These are phyloP conservation scores for Elephas maximus DNA, from an alignment of 2,113 vertebrate genomes.

Conservation along the genomic window DNA sequence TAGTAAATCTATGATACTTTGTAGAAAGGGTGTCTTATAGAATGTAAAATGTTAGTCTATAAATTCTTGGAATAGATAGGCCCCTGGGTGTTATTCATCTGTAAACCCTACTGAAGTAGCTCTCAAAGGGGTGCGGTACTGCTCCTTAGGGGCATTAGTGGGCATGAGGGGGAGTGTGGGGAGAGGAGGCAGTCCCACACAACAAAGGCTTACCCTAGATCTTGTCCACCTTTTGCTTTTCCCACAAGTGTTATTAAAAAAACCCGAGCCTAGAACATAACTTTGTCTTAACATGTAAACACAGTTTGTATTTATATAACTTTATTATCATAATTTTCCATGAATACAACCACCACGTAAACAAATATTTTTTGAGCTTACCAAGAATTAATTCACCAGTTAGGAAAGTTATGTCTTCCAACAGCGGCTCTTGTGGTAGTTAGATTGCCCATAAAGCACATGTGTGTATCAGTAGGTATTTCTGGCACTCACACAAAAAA, in stretches of 20 bases:
- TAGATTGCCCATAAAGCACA: background rate
- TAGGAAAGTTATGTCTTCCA: background rate
- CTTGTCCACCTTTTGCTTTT: background rate
- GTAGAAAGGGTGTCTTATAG: background rate
- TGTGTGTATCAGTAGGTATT: background rate
- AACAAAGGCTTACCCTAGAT: slow-evolving; percentile 5
- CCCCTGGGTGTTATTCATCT: background rate
- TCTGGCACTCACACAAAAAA: background rate
- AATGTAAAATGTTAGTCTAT: background rate
- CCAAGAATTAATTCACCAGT: background rate
- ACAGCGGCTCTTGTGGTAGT: background rate
- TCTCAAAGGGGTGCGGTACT: background rate
- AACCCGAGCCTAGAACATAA: slow-evolving; percentile 12
- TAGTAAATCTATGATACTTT: background rate
- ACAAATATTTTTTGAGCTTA: slow-evolving; percentile 32
- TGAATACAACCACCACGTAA: background rate
- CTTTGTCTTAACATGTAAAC: slow-evolving; percentile 26
- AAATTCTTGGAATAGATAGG: slow-evolving; percentile 19
- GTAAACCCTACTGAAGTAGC: background rate
- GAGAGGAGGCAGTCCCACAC: background rate
- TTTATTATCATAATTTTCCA: slow-evolving; percentile 42
- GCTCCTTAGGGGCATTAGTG: background rate
- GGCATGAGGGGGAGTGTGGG: background rate
- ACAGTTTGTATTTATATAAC: background rate
- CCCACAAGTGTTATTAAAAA: slow-evolving; percentile 22